Conservation (phyloP, 2,888 invertebrate species). For the Stomorhina lunata region DNA sequence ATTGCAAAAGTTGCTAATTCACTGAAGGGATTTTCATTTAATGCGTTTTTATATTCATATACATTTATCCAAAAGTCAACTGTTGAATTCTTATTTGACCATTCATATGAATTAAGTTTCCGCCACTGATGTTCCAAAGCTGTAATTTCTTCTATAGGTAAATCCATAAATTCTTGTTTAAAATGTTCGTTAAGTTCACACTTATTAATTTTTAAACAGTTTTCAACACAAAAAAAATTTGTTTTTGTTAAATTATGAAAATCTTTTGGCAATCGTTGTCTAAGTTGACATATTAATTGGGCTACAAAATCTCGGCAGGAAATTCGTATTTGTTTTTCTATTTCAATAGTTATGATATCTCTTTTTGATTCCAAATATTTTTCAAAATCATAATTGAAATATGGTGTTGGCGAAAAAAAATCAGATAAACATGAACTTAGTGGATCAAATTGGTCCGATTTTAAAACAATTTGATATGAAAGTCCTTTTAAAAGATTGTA, state of each 20-base stretch:
- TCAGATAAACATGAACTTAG: too few relatives aligned
- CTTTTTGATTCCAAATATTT: too few relatives aligned
- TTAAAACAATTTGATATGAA: not conserved
- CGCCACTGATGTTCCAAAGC: not conserved
- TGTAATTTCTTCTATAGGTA: not conserved
- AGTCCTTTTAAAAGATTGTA: not conserved
- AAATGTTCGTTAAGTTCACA: not conserved
- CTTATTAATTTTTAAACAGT: not conserved
- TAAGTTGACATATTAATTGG: not conserved
- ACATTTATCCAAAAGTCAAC: too few relatives aligned
- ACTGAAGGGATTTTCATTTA: too few relatives aligned
- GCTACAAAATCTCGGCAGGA: not conserved
- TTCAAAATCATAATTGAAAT: too few relatives aligned
- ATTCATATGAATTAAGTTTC: not conserved
- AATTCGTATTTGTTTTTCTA: not conserved
- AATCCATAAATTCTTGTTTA: not conserved
- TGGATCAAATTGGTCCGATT: constrained; percentile 5
- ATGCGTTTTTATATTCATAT: too few relatives aligned
- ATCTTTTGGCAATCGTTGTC: not conserved
- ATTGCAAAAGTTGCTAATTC: too few relatives aligned
- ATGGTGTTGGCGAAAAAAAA: too few relatives aligned
- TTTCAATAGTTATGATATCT: constrained; percentile 9
- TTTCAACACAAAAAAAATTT: constrained; percentile 1
- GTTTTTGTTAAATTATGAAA: not conserved
- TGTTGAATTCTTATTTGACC: too few relatives aligned